Evolutionary conservation across 1,140 invertebrate genomes (phyloP), one percentile per base, ranked within the genome.

Genomic region (Plectus sambesii): DNA sequence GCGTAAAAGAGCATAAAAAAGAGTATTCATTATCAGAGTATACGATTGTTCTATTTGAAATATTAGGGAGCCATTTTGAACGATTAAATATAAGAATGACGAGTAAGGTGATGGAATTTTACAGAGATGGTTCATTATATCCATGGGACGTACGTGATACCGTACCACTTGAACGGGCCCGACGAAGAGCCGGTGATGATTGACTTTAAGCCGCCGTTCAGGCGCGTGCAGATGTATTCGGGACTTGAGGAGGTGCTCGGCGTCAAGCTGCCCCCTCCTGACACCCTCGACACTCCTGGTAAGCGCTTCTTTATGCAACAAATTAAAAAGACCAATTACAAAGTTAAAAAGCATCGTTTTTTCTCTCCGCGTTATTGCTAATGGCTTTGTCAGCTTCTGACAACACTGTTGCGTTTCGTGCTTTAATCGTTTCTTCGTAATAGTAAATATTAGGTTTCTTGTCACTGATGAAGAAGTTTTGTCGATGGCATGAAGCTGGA

Each of bases 151-250:
- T 80, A 83, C 66, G 80, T 80, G 63, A 70, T 99, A 8, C 81
- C 78, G 60, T 98, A 89, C 66, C 90, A 93, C 72, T 90, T 90
- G 0, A 84, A 94, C 60, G 90, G 89, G 0, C 80, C 80, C 0
- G 85, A 87, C 5, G 76, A 74, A 5, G 77, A 84, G 56, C 80
- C 78, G 40, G 74, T 83, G 3, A 84, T 89, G 70, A 81, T 98
- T 43, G 92, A 99, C 70, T 99, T 97, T 66, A 94, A 88, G 17
- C 93, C 93, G 40, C 94, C 94, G 12, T 99, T 97, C 72, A 84
- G 81, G 58, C 75, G 87, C 55, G 73, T 99, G 3, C 76, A 81
- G 12, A 96, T 99, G 87, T 80, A 97, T 50, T 76, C 82, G 24
- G 84, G 84, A 3, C 73, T 99, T 8, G 92, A 96, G 72, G 81